Base-by-base conservation (phyloP, 1,140 invertebrate genomes). In the Pseudomyrmex gracilis region DNA sequence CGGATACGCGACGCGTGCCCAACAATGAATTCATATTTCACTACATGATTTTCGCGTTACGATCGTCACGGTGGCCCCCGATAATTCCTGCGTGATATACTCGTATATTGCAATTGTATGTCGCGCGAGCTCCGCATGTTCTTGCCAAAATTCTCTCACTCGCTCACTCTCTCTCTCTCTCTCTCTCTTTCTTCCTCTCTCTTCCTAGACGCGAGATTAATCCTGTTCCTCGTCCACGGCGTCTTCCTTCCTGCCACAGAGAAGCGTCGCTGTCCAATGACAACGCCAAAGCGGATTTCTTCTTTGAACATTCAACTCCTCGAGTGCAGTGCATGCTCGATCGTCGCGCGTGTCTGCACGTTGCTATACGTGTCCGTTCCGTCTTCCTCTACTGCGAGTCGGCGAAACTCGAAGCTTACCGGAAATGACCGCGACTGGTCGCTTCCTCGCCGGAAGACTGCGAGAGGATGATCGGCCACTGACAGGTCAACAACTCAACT, bases 361-460 rank as follows among this genome's bases (percentile, higher is more conserved):
- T 24, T 22, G 47, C 43, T 5, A 5, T 55, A 43, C 53, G 8
- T 43, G n/a, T 22, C 20, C 60, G 12, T 55, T 22, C 57, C 5
- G 10, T 55, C 68, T 58, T 45, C 49, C 15, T 53, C 71, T 24
- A 5, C 34, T 12, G 47, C 47, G 49, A 53, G 34, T 70, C 1
- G 24, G 73, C 49, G 83, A 87, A 85, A 88, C 55, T 70, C 60
- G 83, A 88, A 20, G 67, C 83, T 34, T 2, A 78, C 15, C 83
- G 86, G 86, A 88, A 87, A 57, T 57, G 66, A 57, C 55, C 53
- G 55, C 66, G 45, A 87, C 73, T 45, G 57, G 67, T 66, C 47
- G 67, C 83, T 87, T 87, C 86, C 85, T 84, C 68, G 49, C 24
- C 85, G 83, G 51, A 58, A 71, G 49, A 47, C 66, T 71, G 58